phyloP scores from a whole-genome alignment of 2,113 vertebrate species.

The Illadopsis cleaveri region DNA sequence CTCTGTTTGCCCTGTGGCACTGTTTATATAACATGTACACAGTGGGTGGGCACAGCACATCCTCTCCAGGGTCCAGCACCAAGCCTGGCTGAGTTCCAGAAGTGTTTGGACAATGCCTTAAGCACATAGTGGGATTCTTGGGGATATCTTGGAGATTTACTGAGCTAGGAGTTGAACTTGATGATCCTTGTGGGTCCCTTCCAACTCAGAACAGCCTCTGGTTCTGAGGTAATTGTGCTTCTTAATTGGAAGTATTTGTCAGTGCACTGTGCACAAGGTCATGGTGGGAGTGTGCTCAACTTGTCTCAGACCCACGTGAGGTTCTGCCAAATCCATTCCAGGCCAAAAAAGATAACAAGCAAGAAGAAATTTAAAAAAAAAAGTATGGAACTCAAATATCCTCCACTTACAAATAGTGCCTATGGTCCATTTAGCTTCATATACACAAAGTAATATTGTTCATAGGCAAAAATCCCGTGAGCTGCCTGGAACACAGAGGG shows the following conservation, averaged over 20 bases:
- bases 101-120: background rate
- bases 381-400: background rate
- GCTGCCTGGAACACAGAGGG: slow-evolving; percentile 58
- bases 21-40: rapidly evolving
- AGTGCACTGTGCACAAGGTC: background rate
- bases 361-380: slow-evolving; percentile 1
- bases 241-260: background rate
- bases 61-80: background rate
- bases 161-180: background rate
- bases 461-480: slow-evolving; percentile 72
- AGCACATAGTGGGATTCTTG: background rate
- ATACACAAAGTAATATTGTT: slow-evolving; percentile 71
- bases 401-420: slow-evolving; percentile 59
- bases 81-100: background rate
- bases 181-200: background rate
- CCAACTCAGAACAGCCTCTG: background rate
- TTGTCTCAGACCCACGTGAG: background rate
- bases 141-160: background rate
- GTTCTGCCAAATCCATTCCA: background rate
- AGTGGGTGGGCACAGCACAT: background rate
- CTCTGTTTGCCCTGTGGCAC: background rate
- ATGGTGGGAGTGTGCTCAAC: background rate
- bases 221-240: background rate
- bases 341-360: background rate
- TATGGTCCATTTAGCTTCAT: slow-evolving; percentile 75